A percentile compares a stretch with the other conserved stretches of the same genome.
These are phyloP conservation scores for Strigamia maritima DNA, from an alignment of 2,888 invertebrate species.

Conservation along the genomic window DNA sequence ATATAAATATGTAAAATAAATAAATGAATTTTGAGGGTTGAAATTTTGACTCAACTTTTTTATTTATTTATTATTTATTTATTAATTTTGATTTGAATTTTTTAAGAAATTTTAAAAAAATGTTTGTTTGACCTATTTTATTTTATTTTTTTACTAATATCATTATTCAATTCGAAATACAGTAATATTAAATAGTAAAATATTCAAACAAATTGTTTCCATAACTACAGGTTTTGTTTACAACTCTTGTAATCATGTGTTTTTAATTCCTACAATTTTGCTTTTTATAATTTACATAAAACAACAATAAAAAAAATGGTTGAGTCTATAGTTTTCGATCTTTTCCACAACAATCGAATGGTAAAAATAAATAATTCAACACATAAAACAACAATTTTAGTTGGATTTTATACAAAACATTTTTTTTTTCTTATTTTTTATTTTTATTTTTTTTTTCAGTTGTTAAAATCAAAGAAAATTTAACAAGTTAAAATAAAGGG, in stretches of 20 bases:
- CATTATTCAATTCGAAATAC: conserved; percentile 14
- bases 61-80: background rate
- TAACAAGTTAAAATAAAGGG: too few species aligned
- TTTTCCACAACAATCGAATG: background rate
- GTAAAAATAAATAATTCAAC: background rate
- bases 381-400: too few species aligned
- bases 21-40: background rate
- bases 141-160: background rate
- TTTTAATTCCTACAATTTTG: conserved; percentile 18
- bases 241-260: background rate
- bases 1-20: background rate
- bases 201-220: background rate
- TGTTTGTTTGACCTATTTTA: background rate
- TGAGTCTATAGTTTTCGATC: too few species aligned
- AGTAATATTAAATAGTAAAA: background rate
- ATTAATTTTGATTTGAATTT: background rate
- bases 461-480: too few species aligned
- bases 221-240: conserved; percentile 16
- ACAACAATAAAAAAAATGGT: background rate
- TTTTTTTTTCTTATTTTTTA: background rate
- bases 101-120: background rate
- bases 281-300: conserved; percentile 26
- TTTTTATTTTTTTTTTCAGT: background rate
- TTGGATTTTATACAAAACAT: background rate
- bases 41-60: background rate